Evolutionary conservation across 2,888 invertebrate species (phyloP).

Genomic region (Dasysyrphus albostriatus): DNA sequence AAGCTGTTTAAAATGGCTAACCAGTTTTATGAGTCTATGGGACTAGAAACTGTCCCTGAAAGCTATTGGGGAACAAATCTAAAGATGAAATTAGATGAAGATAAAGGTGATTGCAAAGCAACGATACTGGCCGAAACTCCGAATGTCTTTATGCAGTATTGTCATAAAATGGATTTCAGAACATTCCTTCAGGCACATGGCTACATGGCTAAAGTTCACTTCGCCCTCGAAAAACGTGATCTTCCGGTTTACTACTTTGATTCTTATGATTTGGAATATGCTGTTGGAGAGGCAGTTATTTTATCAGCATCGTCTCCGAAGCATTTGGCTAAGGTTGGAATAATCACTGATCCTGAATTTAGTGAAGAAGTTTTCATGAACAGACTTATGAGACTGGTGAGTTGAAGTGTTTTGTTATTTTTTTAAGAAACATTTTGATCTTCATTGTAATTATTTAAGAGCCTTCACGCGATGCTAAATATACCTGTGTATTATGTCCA

Average conservation of each 20-base stretch:
- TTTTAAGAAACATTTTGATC: neutral
- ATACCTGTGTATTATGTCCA: constrained; percentile 19
- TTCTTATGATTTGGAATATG: no score
- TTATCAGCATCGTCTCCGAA: no score
- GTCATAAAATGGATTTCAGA: constrained; percentile 65
- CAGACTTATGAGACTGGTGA: constrained; percentile 57
- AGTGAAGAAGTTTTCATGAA: constrained; percentile 35
- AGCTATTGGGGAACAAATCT: constrained; percentile 8
- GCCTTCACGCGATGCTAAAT: constrained; percentile 6
- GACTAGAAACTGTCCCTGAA: constrained; percentile 21
- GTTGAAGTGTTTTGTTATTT: neutral
- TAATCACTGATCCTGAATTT: constrained; percentile 5
- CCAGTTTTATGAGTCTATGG: constrained; percentile 48
- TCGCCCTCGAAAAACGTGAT: constrained; percentile 43
- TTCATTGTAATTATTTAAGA: neutral
- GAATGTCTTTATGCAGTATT: constrained; percentile 53
- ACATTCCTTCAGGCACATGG: constrained; percentile 72
- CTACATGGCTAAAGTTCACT: constrained; percentile 60
- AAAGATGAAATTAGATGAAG: neutral
- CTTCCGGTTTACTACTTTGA: neutral
- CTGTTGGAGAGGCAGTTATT: no score
- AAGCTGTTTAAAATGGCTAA: constrained; percentile 24
- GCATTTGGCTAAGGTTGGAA: neutral
- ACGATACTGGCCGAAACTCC: constrained; percentile 13
- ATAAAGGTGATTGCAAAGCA: constrained; percentile 42